A percentile compares a stretch with the other conserved stretches of the same genome.
Conservation (phyloP, 2,797 vertebrate species). For the Hydrophis major region DNA sequence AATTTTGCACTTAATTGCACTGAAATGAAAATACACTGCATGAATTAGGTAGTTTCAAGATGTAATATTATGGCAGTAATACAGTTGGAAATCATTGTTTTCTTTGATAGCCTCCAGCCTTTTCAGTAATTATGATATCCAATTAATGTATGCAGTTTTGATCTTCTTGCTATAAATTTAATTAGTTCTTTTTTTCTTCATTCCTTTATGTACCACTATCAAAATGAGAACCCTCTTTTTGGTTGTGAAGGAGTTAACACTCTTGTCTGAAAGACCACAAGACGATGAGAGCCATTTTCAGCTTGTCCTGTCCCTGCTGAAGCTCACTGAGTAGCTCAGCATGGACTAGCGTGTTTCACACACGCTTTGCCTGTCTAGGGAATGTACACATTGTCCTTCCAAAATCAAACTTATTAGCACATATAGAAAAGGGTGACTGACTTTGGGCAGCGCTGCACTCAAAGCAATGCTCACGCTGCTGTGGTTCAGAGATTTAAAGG, state of each 20-base stretch:
- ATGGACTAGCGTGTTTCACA: conserved; percentile 77
- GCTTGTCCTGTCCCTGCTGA: conserved; percentile 78
- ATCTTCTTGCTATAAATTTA: not conserved
- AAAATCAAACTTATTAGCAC: conserved; percentile 81
- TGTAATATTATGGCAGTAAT: not conserved
- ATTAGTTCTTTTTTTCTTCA: not conserved
- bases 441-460: conserved; percentile 68
- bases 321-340: conserved; percentile 78
- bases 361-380: conserved; percentile 76
- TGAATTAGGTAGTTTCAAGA: conserved; percentile 36
- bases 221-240: not conserved
- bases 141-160: not conserved
- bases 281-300: conserved; percentile 81
- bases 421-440: conserved; percentile 80
- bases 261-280: conserved; percentile 64
- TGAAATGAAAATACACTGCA: conserved; percentile 37
- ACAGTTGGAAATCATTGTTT: conserved; percentile 14
- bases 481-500: conserved; percentile 60
- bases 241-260: conserved; percentile 73
- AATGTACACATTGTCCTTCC: conserved; percentile 81
- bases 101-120: not conserved
- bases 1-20: conserved; percentile 51
- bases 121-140: conserved; percentile 14
- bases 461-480: conserved; percentile 53
- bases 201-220: not conserved